Conservation (phyloP, 2,888 invertebrate genomes). For the Caenorhabditis virilis region DNA sequence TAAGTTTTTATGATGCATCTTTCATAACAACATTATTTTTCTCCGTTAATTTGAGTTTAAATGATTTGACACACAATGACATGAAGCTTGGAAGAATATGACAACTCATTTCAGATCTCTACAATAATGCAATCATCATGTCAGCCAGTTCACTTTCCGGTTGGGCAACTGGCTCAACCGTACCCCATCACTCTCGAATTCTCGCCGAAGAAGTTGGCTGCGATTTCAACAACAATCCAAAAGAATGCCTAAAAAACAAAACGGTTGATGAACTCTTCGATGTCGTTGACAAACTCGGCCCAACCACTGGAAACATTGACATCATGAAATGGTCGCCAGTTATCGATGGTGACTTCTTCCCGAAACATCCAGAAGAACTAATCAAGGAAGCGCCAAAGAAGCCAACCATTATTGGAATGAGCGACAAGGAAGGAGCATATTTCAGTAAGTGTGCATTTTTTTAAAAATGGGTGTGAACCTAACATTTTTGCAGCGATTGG, state of each 20-base stretch:
- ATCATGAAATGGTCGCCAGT: constrained; percentile 50
- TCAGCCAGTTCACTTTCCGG: constrained; percentile 45
- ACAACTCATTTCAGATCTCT: constrained; percentile 38
- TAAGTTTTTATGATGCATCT: too few species aligned
- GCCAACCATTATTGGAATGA: constrained; percentile 53
- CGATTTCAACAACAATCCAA: constrained; percentile 22
- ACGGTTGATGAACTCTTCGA: constrained; percentile 38
- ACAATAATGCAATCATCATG: constrained; percentile 53
- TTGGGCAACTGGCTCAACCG: constrained; percentile 49
- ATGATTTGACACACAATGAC: too few species aligned
- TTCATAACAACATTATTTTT: too few species aligned
- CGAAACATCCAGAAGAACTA: constrained; percentile 29
- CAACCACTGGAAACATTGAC: constrained; percentile 33
- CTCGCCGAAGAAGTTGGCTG: constrained; percentile 40
- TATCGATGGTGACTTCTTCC: constrained; percentile 54
- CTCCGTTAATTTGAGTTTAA: too few species aligned
- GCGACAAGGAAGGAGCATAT: constrained; percentile 48
- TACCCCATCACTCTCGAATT: constrained; percentile 25
- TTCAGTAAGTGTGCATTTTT: constrained; percentile 32
- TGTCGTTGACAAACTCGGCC: constrained; percentile 25
- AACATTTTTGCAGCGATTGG: constrained; percentile 13
- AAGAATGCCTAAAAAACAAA: constrained; percentile 46
- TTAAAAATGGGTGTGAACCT: neutral
- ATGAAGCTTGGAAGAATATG: too few species aligned
- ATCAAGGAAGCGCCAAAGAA: constrained; percentile 43